Conservation (phyloP, 1,140 invertebrate genomes). For the Leptoteleia sp. region DNA sequence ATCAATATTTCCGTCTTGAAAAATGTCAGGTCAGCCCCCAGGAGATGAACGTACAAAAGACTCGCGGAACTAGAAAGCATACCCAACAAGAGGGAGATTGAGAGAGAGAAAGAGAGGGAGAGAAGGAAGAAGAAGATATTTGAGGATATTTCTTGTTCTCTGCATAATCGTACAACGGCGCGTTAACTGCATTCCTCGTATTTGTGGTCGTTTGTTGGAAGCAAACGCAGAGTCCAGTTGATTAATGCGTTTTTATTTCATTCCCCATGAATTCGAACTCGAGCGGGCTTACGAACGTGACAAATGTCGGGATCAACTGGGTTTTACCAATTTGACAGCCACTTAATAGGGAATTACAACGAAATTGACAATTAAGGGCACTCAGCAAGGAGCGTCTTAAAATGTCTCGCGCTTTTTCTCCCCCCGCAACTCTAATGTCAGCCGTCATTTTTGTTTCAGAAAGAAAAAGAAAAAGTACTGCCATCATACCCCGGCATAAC, state of each 20-base stretch:
- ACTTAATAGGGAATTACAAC: constrained; percentile 23
- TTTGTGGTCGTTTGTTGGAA: constrained; percentile 11
- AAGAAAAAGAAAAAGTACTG: constrained; percentile 33
- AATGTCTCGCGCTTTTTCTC: constrained; percentile 3
- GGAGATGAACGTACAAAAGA: constrained; percentile 55
- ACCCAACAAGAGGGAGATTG: constrained; percentile 19
- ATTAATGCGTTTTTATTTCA: constrained; percentile 33
- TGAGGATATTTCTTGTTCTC: constrained; percentile 40
- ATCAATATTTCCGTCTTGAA: constrained; percentile 72
- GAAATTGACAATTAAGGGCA: constrained; percentile 30
- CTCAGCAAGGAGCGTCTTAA: constrained; percentile 1
- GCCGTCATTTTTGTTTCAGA: constrained; percentile 47
- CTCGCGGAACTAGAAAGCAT: constrained; percentile 10
- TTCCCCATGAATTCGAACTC: not conserved
- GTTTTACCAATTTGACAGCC: constrained; percentile 7
- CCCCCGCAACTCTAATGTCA: constrained; percentile 8
- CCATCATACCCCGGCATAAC: constrained; percentile 42
- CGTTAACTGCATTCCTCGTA: constrained; percentile 24
- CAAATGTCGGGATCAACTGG: constrained; percentile 7
- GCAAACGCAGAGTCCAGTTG: constrained; percentile 23
- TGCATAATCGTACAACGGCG: constrained; percentile 26
- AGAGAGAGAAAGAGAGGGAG: too few species aligned
- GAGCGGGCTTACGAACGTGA: not conserved
- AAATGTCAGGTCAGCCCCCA: constrained; percentile 74
- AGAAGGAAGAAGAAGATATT: too few species aligned